A percentile compares a stretch with the other conserved stretches of the same genome.
These are phyloP conservation scores for Calliopum simillimum DNA, from an alignment of 2,888 invertebrate species.

Conservation along the genomic window DNA sequence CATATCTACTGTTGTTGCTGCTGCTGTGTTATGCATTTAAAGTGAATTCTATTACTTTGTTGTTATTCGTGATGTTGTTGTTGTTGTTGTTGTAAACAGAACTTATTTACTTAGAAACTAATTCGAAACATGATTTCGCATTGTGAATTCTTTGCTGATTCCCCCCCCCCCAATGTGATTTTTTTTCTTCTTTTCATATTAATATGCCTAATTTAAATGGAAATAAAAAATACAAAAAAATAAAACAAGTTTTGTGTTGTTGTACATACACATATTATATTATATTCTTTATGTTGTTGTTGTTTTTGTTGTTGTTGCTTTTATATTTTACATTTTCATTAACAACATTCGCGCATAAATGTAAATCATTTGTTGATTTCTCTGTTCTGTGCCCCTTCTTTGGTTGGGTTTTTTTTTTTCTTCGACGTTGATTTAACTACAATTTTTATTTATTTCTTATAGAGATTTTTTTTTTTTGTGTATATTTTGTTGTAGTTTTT, in stretches of 20 bases:
- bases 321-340: conserved; percentile 59
- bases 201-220: conserved; percentile 9
- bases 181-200: conserved; percentile 26
- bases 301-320: not conserved
- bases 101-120: conserved; percentile 12
- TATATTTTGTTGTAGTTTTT: no score
- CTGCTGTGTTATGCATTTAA: conserved; percentile 10
- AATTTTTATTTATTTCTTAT: conserved; percentile 19
- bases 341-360: conserved; percentile 52
- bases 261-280: conserved; percentile 47
- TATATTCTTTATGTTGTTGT: not conserved
- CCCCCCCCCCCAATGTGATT: conserved; percentile 33
- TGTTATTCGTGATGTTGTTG: conserved; percentile 13
- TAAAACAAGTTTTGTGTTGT: conserved; percentile 35
- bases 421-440: conserved; percentile 3
- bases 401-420: conserved; percentile 27
- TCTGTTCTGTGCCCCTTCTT: conserved; percentile 39
- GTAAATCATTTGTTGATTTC: conserved; percentile 44
- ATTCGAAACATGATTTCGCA: conserved; percentile 36
- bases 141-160: conserved; percentile 18
- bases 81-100: not conserved
- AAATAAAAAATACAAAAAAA: conserved; percentile 18
- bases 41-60: not conserved
- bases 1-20: conserved; percentile 9
- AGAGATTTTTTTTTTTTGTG: not conserved